Evolutionary conservation across 92 coral and sea anemone genomes (phyloP), one percentile per base, ranked within the genome.

Genomic region (Virgularia gustaviana): DNA sequence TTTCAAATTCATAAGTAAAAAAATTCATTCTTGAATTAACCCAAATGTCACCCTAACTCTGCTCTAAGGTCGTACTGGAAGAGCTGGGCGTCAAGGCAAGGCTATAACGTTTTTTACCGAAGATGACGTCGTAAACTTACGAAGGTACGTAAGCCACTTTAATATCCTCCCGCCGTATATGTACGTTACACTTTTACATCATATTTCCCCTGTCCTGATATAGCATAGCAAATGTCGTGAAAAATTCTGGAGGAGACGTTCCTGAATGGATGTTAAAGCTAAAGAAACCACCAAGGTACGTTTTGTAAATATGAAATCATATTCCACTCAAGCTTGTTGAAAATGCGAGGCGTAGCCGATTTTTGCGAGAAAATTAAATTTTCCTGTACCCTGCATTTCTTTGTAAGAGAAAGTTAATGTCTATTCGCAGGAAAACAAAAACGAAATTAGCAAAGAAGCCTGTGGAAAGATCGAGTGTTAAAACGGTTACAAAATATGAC

Each of bases 191-290:
- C 62, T 8, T 19, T 20, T 22, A n/a, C 11, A 25, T 12, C 5
- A 6, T 15, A 55, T 55, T 0, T 31, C 42, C n/a, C 6, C 12
- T 35, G 22, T 32, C 27, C 23, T 42, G 29, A 11, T 74, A 25
- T 60, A 92, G 98, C 73, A 92, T 92, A 30, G 96, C 94, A 43
- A 92, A 92, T 77, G 98, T 92, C 18, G 89, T 92, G 87, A 89
- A 81, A 73, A 78, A 83, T 35, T 92, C 98, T 11, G 98, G 98
- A 6, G 90, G 98, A 42, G 85, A 86, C 16, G 79, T 92, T 57
- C 94, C 96, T 2, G 96, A 89, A 41, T 92, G 98, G 98, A 92
- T 92, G 98, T 49, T 92, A 53, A 84, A 92, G 72, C 71, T 92
- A 31, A 89, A 89, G 72, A 92, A 89, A 47, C 91, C 98, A 0